phyloP scores from a whole-genome alignment of 2,888 invertebrate genomes.

The Troglohyphantes excavatus region DNA sequence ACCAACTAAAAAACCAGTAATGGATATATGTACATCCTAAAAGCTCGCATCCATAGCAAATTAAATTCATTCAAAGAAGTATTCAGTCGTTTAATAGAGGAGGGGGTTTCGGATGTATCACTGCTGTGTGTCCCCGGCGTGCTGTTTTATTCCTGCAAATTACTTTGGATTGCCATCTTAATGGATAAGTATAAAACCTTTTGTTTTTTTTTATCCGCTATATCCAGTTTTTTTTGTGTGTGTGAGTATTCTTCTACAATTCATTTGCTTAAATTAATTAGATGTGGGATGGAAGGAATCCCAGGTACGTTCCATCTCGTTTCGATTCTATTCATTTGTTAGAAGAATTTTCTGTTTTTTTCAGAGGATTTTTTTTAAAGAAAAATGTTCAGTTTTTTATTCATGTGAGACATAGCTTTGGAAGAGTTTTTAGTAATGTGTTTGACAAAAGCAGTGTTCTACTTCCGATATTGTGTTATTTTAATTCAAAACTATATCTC shows the following conservation, averaged over 20 bases:
- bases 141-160: conserved; percentile 28
- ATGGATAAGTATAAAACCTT: conserved; percentile 12
- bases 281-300: neutral
- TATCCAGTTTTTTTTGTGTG: neutral
- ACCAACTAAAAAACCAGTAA: neutral
- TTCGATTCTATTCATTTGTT: too few relatives aligned
- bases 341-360: too few relatives aligned
- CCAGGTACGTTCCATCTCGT: too few relatives aligned
- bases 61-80: neutral
- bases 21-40: neutral
- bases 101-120: neutral
- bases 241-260: neutral
- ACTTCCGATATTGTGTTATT: too few relatives aligned
- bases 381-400: too few relatives aligned
- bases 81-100: neutral
- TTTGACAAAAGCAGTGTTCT: too few relatives aligned
- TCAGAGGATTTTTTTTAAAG: too few relatives aligned
- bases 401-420: too few relatives aligned
- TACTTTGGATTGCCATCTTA: conserved; percentile 38
- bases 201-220: neutral
- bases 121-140: neutral
- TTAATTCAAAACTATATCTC: too few relatives aligned
- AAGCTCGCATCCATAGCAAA: neutral
- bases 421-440: too few relatives aligned
- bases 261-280: conserved; percentile 43